phyloP scores from a whole-genome alignment of 2,888 invertebrate species.

The Chydorus sphaericus region DNA sequence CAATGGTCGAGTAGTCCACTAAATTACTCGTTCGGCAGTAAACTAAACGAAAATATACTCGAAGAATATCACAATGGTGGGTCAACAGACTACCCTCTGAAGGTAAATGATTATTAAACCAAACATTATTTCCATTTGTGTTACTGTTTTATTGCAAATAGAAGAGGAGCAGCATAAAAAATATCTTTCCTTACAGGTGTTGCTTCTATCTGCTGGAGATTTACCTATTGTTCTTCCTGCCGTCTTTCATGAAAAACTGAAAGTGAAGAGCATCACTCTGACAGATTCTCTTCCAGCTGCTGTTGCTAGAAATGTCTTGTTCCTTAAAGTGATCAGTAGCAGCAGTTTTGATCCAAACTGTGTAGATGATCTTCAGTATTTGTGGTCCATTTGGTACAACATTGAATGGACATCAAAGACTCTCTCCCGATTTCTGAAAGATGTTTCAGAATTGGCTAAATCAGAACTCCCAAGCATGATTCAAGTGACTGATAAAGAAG shows the following conservation, averaged over 20 bases:
- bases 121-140: background rate
- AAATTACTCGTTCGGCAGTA: too few species aligned
- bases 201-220: background rate
- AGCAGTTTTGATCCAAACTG: background rate
- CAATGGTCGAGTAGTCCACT: too few species aligned
- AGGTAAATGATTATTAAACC: background rate
- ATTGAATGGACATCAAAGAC: background rate
- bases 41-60: background rate
- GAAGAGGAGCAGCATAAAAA: background rate
- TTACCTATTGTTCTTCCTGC: background rate
- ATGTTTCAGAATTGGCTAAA: background rate
- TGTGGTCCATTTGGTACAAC: slow-evolving; percentile 3
- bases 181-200: background rate
- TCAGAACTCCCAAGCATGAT: background rate
- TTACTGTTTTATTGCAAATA: background rate
- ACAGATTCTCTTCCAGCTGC: background rate
- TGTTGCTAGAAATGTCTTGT: background rate
- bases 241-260: background rate
- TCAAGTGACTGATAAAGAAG: background rate
- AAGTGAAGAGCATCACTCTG: background rate
- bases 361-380: background rate
- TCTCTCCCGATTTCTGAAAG: background rate
- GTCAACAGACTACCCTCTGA: background rate
- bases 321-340: background rate
- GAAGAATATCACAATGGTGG: slow-evolving; percentile 1